Conservation (phyloP, 2,113 vertebrate species). For the Tricholaema leucomelas region DNA sequence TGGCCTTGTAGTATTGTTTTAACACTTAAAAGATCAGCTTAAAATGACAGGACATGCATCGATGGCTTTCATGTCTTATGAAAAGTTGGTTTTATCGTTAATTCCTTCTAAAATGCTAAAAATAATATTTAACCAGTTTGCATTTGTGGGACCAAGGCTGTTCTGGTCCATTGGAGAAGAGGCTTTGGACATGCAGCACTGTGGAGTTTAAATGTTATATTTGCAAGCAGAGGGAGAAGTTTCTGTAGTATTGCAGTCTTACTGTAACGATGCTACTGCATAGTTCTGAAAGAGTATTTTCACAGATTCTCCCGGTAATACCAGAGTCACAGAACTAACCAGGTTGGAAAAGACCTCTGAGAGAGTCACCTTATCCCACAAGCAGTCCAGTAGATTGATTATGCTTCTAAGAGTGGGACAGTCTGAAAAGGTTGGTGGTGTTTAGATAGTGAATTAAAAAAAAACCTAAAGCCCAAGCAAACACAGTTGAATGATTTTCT, state of each 20-base stretch:
- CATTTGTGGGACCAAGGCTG: neutral
- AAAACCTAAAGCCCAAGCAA: neutral
- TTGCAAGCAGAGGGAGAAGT: neutral
- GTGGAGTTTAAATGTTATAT: neutral
- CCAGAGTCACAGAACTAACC: too few species aligned
- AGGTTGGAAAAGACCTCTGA: too few species aligned
- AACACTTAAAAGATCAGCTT: neutral
- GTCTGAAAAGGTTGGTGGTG: neutral
- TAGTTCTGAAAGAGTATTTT: constrained; percentile 8
- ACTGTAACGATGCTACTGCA: neutral
- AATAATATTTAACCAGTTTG: neutral
- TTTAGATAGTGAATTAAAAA: neutral
- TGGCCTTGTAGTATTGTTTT: neutral
- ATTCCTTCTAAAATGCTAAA: neutral
- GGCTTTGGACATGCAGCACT: neutral
- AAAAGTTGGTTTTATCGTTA: neutral
- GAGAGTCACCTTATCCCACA: neutral
- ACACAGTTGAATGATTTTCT: neutral
- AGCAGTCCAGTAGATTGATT: neutral
- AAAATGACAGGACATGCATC: neutral
- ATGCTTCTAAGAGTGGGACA: neutral
- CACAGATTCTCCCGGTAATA: neutral
- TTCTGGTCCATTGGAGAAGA: neutral
- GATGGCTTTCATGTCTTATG: neutral
- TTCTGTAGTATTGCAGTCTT: neutral